A percentile compares a stretch with the other conserved stretches of the same genome.
Conservation (phyloP, 2,113 vertebrate species). For the Hippocampus mohnikei region DNA sequence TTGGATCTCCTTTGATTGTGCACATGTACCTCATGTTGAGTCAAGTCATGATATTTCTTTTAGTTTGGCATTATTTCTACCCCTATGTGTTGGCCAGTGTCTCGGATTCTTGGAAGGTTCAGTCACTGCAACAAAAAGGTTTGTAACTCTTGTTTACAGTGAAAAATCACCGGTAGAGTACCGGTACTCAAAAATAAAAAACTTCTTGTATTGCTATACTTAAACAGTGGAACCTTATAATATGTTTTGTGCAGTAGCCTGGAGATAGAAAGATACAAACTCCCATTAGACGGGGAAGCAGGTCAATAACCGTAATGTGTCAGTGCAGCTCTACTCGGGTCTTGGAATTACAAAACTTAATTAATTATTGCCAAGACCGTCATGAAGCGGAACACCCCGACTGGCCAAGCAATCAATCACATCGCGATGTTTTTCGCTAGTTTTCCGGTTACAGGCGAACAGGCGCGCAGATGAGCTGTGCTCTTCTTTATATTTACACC, state of each 20-base stretch:
- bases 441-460: background rate
- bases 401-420: conserved; percentile 1
- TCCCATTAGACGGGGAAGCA: background rate
- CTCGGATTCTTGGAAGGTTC: no score
- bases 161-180: background rate
- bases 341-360: background rate
- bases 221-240: background rate
- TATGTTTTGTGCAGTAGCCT: background rate
- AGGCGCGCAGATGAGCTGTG: background rate
- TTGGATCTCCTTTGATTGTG: no score
- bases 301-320: conserved; percentile 3
- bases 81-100: no score
- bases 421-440: background rate
- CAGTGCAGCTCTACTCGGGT: background rate
- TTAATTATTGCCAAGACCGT: background rate
- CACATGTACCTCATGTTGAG: no score
- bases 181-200: background rate
- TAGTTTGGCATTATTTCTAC: background rate
- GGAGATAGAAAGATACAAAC: background rate
- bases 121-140: background rate
- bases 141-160: background rate
- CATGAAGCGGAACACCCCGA: background rate
- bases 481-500: background rate
- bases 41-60: background rate
- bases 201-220: background rate